phyloP scores from a whole-genome alignment of 2,888 invertebrate species.

The Diaphora mendica region DNA sequence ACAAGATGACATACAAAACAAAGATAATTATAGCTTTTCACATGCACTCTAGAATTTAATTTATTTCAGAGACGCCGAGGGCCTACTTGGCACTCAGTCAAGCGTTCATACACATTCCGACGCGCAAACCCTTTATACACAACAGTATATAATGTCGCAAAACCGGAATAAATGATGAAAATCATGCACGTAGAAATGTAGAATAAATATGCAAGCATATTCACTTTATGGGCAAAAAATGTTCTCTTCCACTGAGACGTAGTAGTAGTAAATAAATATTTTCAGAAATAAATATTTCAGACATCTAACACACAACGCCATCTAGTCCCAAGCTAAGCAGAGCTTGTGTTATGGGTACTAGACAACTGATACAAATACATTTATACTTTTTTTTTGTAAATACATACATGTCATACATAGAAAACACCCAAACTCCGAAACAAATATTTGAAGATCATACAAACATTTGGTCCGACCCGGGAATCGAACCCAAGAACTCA shows the following conservation, averaged over 20 bases:
- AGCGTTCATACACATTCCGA: conserved; percentile 54
- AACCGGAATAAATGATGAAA: conserved; percentile 28
- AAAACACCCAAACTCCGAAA: too few species aligned
- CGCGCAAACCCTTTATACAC: conserved; percentile 50
- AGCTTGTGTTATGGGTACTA: too few species aligned
- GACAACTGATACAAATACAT: too few species aligned
- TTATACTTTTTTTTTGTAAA: too few species aligned
- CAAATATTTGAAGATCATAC: too few species aligned
- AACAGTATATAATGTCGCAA: conserved; percentile 47
- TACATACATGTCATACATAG: too few species aligned
- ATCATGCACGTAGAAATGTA: conserved; percentile 12
- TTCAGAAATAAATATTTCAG: too few species aligned
- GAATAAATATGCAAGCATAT: neutral
- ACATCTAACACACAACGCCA: too few species aligned
- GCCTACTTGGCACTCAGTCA: conserved; percentile 63
- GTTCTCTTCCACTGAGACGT: neutral
- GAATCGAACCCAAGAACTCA: too few species aligned
- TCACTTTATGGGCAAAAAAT: neutral
- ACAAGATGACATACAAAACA: conserved; percentile 44
- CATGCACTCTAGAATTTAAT: conserved; percentile 55
- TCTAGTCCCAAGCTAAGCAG: too few species aligned
- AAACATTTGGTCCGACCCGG: too few species aligned
- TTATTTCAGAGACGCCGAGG: conserved; percentile 48
- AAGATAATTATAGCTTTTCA: conserved; percentile 49
- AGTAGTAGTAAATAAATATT: too few species aligned